Evolutionary conservation across 2,888 invertebrate genomes (phyloP).

Genomic region (Orchesella flavescens): DNA sequence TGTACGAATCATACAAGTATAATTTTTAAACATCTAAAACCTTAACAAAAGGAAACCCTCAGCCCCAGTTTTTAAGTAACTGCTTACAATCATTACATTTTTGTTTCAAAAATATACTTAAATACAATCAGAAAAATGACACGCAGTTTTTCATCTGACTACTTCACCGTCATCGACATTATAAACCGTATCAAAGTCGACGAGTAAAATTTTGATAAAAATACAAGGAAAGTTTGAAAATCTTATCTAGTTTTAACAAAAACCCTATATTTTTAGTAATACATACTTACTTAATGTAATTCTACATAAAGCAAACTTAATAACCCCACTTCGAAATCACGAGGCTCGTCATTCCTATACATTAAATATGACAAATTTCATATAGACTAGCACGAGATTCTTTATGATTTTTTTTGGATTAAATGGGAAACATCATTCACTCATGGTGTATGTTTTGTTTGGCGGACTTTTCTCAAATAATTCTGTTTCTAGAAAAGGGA

Average conservation of each 20-base stretch:
- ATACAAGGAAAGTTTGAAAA: too few relatives aligned
- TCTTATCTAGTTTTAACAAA: background rate
- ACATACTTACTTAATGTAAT: too few relatives aligned
- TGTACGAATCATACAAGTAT: background rate
- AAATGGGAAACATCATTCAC: too few relatives aligned
- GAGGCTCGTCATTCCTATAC: too few relatives aligned
- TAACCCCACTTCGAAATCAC: too few relatives aligned
- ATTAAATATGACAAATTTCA: background rate
- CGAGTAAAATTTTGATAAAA: background rate
- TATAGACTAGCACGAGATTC: slow-evolving; percentile 47
- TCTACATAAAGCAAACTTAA: too few relatives aligned
- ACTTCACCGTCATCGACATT: too few relatives aligned
- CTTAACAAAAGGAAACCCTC: too few relatives aligned
- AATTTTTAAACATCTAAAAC: background rate
- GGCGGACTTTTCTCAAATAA: slow-evolving; percentile 8
- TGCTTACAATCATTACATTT: background rate
- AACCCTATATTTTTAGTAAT: background rate
- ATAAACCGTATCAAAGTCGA: background rate
- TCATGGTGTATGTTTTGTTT: too few relatives aligned
- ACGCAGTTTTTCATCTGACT: background rate
- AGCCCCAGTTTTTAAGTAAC: background rate
- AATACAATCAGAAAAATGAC: background rate
- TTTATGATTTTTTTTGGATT: background rate
- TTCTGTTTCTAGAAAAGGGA: background rate
- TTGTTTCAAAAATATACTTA: slow-evolving; percentile 11